phyloP scores from a whole-genome alignment of 2,888 invertebrate species.

The Parasteatoda lunata region DNA sequence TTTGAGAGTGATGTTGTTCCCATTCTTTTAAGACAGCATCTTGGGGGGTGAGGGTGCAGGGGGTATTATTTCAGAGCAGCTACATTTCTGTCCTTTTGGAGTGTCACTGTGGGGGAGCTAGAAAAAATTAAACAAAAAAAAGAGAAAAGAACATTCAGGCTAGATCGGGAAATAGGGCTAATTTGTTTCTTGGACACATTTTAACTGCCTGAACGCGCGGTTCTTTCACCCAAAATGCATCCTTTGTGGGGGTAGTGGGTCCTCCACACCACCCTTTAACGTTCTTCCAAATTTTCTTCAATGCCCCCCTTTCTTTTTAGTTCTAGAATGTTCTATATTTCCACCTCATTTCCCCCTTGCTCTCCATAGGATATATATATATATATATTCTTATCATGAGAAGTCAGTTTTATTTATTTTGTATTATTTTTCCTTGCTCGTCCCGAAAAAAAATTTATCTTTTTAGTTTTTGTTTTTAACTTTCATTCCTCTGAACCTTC shows the following conservation, averaged over 20 bases:
- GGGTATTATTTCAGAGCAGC: conserved; percentile 4
- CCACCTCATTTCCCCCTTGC: conserved; percentile 66
- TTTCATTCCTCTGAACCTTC: background rate
- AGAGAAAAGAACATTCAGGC: conserved; percentile 41
- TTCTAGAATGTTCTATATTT: conserved; percentile 66
- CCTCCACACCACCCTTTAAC: conserved; percentile 32
- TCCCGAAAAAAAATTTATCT: conserved; percentile 13
- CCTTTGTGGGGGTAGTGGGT: conserved; percentile 26
- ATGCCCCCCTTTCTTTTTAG: conserved; percentile 14
- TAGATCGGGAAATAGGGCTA: conserved; percentile 65
- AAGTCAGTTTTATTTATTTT: conserved; percentile 44
- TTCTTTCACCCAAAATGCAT: conserved; percentile 65
- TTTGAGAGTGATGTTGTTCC: conserved; percentile 58
- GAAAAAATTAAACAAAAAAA: conserved; percentile 45
- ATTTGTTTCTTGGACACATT: conserved; percentile 69
- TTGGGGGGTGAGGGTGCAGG: conserved; percentile 13
- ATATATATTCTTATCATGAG: conserved; percentile 13
- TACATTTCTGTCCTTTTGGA: conserved; percentile 31
- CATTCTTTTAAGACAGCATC: conserved; percentile 64
- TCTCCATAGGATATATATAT: conserved; percentile 28
- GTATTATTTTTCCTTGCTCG: conserved; percentile 16
- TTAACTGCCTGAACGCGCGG: conserved; percentile 67
- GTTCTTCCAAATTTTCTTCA: conserved; percentile 42
- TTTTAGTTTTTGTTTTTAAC: conserved; percentile 4
- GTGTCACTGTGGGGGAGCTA: conserved; percentile 65